These are phyloP conservation scores for Bubo blakistoni DNA, from an alignment of 2,113 vertebrate genomes.

Conservation along the genomic window DNA sequence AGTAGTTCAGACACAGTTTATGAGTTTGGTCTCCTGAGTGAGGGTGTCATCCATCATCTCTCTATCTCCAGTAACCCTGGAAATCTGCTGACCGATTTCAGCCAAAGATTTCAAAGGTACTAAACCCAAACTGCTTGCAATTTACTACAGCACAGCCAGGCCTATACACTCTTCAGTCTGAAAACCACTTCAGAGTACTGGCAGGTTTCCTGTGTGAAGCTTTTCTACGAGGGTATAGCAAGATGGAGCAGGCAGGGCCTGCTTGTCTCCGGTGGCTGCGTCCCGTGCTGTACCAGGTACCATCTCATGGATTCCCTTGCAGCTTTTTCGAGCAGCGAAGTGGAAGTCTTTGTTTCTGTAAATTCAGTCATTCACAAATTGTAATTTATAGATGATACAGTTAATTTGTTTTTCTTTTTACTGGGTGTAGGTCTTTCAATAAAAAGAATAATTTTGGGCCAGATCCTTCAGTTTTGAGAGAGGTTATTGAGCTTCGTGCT, in stretches of 20 bases:
- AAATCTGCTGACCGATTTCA: background rate
- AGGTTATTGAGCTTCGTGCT: background rate
- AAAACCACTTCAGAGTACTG: accelerated
- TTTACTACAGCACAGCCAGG: background rate
- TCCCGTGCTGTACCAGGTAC: accelerated
- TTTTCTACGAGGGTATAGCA: background rate
- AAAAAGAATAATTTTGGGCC: background rate
- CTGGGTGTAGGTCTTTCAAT: background rate
- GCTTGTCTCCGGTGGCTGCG: background rate
- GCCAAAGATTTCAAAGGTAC: background rate
- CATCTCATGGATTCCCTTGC: accelerated
- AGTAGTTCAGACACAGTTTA: background rate
- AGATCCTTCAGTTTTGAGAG: background rate
- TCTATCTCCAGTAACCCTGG: background rate
- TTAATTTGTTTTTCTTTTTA: background rate
- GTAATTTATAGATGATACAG: background rate
- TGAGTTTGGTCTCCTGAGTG: background rate
- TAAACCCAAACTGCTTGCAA: background rate
- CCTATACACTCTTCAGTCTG: background rate
- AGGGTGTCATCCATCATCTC: background rate
- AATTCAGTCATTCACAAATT: background rate
- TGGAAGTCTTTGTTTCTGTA: background rate
- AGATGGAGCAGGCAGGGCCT: accelerated
- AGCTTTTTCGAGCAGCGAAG: accelerated
- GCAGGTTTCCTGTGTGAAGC: background rate